These are phyloP conservation scores for Stenchaetothrips biformis DNA, from an alignment of 2,888 invertebrate genomes.

Conservation along the genomic window DNA sequence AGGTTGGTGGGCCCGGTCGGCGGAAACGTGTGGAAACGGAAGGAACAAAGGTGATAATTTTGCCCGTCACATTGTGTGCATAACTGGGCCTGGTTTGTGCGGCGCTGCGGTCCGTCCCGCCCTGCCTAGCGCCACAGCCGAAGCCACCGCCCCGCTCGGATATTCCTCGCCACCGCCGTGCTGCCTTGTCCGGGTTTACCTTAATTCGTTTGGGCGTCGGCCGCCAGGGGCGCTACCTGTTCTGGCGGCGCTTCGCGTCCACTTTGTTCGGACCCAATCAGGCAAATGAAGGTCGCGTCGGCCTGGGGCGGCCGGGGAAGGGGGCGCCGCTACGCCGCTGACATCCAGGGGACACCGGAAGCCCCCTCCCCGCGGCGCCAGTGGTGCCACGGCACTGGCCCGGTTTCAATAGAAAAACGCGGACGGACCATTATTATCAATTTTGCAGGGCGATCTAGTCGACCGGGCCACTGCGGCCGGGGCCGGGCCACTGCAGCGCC, in stretches of 20 bases:
- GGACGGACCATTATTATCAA: constrained; percentile 21
- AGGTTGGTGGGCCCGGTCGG: background rate
- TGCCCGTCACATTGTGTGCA: too few species aligned
- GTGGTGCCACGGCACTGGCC: background rate
- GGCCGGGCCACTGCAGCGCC: background rate
- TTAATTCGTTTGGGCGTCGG: constrained; percentile 22
- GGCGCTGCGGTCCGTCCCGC: background rate
- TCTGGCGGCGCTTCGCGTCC: background rate
- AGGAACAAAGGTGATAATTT: background rate
- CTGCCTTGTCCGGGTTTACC: background rate
- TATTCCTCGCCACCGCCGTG: too few species aligned
- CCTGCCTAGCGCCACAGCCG: background rate
- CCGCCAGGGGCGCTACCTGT: background rate
- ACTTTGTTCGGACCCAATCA: constrained; percentile 24
- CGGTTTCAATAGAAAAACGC: constrained; percentile 16
- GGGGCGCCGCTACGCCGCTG: background rate
- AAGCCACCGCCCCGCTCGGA: background rate
- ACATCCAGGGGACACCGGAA: constrained; percentile 17
- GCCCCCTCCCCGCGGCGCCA: background rate
- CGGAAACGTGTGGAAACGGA: background rate
- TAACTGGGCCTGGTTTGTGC: background rate
- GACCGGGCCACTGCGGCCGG: background rate
- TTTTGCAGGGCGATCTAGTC: background rate
- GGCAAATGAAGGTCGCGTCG: constrained; percentile 8
- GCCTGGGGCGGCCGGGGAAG: background rate